Evolutionary conservation across 2,888 invertebrate species (phyloP).

Genomic region (Cyrtodaria siliqua): DNA sequence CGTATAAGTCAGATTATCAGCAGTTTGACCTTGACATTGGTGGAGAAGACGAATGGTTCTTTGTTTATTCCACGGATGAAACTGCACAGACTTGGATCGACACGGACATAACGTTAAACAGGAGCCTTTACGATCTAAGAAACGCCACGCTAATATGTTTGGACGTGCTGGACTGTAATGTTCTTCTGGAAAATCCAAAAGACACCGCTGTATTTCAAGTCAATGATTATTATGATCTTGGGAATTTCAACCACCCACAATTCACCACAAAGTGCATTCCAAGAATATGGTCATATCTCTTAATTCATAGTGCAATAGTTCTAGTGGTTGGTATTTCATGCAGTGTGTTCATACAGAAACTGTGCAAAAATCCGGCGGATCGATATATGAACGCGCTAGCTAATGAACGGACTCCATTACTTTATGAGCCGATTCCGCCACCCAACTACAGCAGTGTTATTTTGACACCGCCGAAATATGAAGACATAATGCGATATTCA

Average conservation of each 20-base stretch:
- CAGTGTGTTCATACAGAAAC: constrained; percentile 37
- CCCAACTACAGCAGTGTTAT: constrained; percentile 40
- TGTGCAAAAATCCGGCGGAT: constrained; percentile 11
- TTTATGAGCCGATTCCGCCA: constrained; percentile 34
- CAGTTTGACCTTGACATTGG: constrained; percentile 6
- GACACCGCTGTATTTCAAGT: constrained; percentile 38
- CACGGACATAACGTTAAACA: constrained; percentile 27
- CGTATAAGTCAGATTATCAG: background rate
- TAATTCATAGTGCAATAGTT: constrained; percentile 36
- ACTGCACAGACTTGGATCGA: constrained; percentile 32
- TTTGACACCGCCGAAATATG: constrained; percentile 48
- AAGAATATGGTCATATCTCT: constrained; percentile 50
- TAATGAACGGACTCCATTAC: constrained; percentile 41
- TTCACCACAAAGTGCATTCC: constrained; percentile 54
- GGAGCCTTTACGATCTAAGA: constrained; percentile 31
- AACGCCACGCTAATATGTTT: constrained; percentile 30
- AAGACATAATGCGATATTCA: constrained; percentile 38
- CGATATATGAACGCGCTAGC: background rate
- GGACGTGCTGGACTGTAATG: constrained; percentile 26
- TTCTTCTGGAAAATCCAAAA: constrained; percentile 23
- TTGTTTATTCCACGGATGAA: constrained; percentile 38
- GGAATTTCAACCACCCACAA: constrained; percentile 32
- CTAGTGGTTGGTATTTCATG: constrained; percentile 39
- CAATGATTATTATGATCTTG: constrained; percentile 42
- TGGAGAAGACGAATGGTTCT: constrained; percentile 42